Evolutionary conservation across 2,888 invertebrate genomes (phyloP).

Genomic region (Phyllotreta striolata): DNA sequence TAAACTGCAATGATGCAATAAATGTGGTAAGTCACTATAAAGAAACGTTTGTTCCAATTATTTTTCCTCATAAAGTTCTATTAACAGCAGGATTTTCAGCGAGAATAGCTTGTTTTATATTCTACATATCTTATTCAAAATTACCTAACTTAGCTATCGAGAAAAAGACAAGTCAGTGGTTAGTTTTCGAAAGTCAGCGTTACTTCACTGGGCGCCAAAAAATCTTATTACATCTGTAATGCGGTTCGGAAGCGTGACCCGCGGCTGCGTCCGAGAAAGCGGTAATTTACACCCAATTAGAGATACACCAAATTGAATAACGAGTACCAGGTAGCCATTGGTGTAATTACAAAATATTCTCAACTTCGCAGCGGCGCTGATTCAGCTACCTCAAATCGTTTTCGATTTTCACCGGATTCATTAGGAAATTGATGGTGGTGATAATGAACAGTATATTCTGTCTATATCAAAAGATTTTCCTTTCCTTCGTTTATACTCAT

Average conservation of each 20-base stretch:
- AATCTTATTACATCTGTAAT: constrained; percentile 45
- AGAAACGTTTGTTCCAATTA: no score
- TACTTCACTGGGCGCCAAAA: constrained; percentile 28
- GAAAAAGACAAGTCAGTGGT: neutral
- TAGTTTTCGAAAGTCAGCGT: neutral
- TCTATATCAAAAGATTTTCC: no score
- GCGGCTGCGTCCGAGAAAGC: constrained; percentile 51
- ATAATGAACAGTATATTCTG: no score
- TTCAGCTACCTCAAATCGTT: neutral
- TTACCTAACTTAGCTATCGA: neutral
- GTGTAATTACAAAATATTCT: constrained; percentile 13
- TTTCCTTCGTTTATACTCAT: no score
- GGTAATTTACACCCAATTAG: constrained; percentile 59
- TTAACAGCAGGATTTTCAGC: no score
- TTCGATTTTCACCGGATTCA: no score
- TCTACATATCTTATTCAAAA: neutral
- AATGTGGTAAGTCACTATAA: no score
- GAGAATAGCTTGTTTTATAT: no score
- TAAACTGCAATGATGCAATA: no score
- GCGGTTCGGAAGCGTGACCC: constrained; percentile 52
- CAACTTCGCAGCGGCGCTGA: neutral
- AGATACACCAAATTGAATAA: constrained; percentile 57
- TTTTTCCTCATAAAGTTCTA: no score
- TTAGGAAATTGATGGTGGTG: no score
- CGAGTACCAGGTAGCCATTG: constrained; percentile 49